Conservation (phyloP, 2,888 invertebrate species). For the Zeuzera pyrina region DNA sequence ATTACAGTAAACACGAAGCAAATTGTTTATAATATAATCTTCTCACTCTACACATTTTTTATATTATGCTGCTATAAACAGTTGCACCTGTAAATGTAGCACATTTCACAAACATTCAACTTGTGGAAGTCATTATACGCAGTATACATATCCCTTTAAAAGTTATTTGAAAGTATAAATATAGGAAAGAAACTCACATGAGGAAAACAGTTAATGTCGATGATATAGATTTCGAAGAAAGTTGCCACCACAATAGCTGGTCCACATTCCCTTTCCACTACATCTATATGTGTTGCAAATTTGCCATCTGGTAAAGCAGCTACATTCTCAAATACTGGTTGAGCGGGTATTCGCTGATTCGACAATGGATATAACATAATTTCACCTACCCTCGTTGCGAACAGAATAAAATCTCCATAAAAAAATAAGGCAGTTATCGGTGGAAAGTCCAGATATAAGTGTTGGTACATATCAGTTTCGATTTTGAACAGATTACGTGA, state of each 20-base stretch:
- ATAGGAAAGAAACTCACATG: constrained; percentile 32
- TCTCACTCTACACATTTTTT: too few relatives aligned
- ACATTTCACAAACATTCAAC: too few relatives aligned
- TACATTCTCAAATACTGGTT: constrained; percentile 41
- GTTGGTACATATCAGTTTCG: constrained; percentile 41
- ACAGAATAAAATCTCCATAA: constrained; percentile 46
- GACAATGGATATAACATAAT: constrained; percentile 47
- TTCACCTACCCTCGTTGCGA: constrained; percentile 41
- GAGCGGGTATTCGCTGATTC: constrained; percentile 31
- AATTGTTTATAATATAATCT: too few relatives aligned
- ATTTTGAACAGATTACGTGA: constrained; percentile 51
- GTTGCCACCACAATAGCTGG: constrained; percentile 46
- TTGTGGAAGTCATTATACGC: too few relatives aligned
- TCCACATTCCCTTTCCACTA: constrained; percentile 44
- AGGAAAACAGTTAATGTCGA: constrained; percentile 47
- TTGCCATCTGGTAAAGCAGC: constrained; percentile 41
- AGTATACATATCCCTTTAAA: too few relatives aligned
- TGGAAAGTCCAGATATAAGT: constrained; percentile 48
- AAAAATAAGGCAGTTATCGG: constrained; percentile 51
- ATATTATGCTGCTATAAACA: too few relatives aligned
- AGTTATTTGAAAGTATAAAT: too few relatives aligned
- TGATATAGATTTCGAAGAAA: constrained; percentile 38
- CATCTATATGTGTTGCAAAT: constrained; percentile 48
- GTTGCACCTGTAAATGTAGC: too few relatives aligned
- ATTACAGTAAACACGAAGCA: too few relatives aligned